A percentile compares a stretch with the other conserved stretches of the same genome.
These are phyloP conservation scores for Hippopotamyrus pictus DNA, from an alignment of 2,797 vertebrate genomes.

Conservation along the genomic window DNA sequence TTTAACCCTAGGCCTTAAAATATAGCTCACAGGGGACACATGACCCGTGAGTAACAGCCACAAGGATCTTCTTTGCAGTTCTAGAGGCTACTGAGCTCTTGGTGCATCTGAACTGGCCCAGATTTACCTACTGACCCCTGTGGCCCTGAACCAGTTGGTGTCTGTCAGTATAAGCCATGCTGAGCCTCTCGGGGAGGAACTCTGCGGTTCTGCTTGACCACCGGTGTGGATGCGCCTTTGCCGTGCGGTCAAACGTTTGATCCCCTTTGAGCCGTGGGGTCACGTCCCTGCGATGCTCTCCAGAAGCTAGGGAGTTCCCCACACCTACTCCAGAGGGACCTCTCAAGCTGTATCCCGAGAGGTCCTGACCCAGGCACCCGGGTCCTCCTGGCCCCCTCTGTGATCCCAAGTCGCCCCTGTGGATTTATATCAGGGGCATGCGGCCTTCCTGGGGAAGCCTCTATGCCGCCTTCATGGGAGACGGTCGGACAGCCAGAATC, in stretches of 20 bases:
- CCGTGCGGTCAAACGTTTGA: background rate
- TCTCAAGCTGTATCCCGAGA: slow-evolving; percentile 8
- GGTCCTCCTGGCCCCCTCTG: background rate
- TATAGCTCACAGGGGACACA: background rate
- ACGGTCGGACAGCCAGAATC: background rate
- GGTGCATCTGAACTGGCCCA: background rate
- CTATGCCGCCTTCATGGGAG: background rate
- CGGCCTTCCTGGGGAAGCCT: background rate
- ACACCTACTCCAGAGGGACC: slow-evolving; percentile 37
- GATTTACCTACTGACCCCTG: background rate
- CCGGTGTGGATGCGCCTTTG: background rate
- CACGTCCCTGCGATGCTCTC: background rate
- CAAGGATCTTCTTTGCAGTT: background rate
- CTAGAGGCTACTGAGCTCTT: background rate
- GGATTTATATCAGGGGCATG: background rate
- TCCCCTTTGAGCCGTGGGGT: background rate
- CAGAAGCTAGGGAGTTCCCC: slow-evolving; percentile 27
- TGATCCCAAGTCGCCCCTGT: background rate
- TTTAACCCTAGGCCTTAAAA: slow-evolving; percentile 3
- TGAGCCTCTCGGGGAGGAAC: background rate
- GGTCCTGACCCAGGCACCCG: background rate
- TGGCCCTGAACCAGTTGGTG: background rate
- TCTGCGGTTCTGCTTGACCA: background rate
- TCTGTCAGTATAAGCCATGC: background rate
- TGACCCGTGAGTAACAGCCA: background rate